Conservation (phyloP, 2,113 vertebrate genomes). For the Paralichthys olivaceus region DNA sequence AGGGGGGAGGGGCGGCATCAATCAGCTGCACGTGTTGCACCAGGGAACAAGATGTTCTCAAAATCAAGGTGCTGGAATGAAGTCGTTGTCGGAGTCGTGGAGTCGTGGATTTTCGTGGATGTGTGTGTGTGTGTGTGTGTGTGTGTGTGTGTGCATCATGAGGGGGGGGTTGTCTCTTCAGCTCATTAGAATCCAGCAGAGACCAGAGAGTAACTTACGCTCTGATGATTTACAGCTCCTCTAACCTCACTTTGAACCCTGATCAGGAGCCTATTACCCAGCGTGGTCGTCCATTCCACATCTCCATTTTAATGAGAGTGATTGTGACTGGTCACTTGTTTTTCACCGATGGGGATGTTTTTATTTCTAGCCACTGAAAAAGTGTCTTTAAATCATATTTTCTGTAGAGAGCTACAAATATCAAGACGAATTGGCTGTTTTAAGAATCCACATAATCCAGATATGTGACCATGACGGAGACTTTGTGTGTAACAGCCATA, state of each 20-base stretch:
- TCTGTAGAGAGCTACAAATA: not conserved
- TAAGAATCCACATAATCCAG: not conserved
- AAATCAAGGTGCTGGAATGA: not conserved
- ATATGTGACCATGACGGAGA: not conserved
- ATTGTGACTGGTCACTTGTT: not conserved
- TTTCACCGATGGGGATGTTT: not conserved
- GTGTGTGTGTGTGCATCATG: not conserved
- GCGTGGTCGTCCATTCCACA: not conserved
- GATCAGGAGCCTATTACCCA: constrained; percentile 3
- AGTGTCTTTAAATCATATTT: not conserved
- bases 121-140: no score
- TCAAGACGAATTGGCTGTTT: not conserved
- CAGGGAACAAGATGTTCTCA: not conserved
- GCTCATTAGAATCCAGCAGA: constrained; percentile 59
- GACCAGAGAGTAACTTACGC: constrained; percentile 26
- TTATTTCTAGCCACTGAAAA: not conserved
- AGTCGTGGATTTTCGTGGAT: no score
- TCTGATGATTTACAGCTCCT: constrained; percentile 47
- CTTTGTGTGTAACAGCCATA: not conserved
- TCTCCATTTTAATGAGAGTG: constrained; percentile 11
- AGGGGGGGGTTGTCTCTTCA: constrained; percentile 12
- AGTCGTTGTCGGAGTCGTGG: not conserved
- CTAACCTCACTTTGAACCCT: constrained; percentile 12
- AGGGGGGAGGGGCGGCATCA: constrained; percentile 1
- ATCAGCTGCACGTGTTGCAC: not conserved